Conservation (phyloP, 2,888 invertebrate genomes). For the Hymenopus coronatus region DNA sequence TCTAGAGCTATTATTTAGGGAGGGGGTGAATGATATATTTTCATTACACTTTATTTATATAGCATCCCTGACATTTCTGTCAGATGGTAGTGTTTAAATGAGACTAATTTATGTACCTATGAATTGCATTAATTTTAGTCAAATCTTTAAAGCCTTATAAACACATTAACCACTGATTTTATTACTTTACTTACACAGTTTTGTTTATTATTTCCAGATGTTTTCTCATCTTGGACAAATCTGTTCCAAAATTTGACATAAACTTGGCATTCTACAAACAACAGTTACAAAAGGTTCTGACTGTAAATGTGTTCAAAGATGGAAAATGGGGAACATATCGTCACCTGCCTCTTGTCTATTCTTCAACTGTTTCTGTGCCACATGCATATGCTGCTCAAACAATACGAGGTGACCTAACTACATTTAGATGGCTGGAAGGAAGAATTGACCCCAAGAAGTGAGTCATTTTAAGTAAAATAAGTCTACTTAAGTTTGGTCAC, state of each 20-base stretch:
- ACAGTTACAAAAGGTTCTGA: slow-evolving; percentile 47
- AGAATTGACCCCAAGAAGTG: neutral
- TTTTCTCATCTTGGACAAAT: slow-evolving; percentile 57
- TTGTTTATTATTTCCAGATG: slow-evolving; percentile 4
- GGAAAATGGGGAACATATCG: slow-evolving; percentile 78
- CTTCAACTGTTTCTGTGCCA: slow-evolving; percentile 44
- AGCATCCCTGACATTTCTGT: too few relatives aligned
- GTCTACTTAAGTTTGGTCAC: too few relatives aligned
- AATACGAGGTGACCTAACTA: slow-evolving; percentile 81
- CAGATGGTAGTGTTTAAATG: too few relatives aligned
- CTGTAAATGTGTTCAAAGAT: slow-evolving; percentile 71
- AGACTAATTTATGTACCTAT: too few relatives aligned
- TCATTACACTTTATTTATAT: too few relatives aligned
- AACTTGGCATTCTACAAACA: slow-evolving; percentile 62
- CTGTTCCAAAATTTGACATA: slow-evolving; percentile 64
- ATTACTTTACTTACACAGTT: too few relatives aligned
- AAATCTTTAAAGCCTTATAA: too few relatives aligned
- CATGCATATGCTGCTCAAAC: slow-evolving; percentile 76
- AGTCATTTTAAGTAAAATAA: neutral
- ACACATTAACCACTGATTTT: too few relatives aligned
- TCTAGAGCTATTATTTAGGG: too few relatives aligned
- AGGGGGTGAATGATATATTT: too few relatives aligned
- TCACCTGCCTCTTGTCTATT: slow-evolving; percentile 66
- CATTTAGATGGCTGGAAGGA: slow-evolving; percentile 81
- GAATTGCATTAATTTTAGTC: too few relatives aligned